Conservation (phyloP, 2,888 invertebrate species). For the Rhabditoides inermis region DNA sequence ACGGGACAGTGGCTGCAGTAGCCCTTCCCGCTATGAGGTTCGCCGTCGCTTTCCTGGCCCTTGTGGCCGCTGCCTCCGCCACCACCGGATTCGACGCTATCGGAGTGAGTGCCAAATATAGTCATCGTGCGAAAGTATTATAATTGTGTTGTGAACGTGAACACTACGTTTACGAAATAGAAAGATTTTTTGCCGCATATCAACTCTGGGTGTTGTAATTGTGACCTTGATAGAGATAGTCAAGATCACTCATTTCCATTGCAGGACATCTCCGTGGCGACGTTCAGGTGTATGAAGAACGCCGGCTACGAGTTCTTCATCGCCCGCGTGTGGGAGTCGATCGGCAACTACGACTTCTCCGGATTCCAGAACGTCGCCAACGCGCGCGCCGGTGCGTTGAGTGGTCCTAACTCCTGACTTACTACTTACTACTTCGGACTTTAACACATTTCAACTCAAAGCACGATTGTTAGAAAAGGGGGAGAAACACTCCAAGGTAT, state of each 20-base stretch:
- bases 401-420: too few relatives aligned
- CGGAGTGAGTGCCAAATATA: slow-evolving; percentile 2
- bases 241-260: slow-evolving; percentile 4
- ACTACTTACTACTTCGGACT: too few relatives aligned
- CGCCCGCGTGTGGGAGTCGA: slow-evolving; percentile 22
- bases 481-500: too few relatives aligned
- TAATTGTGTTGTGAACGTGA: too few relatives aligned
- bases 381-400: slow-evolving; percentile 18
- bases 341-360: slow-evolving; percentile 23
- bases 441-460: not conserved
- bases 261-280: slow-evolving; percentile 16
- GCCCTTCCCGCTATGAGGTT: too few relatives aligned
- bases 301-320: slow-evolving; percentile 25
- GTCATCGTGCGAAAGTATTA: not conserved
- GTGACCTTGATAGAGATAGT: not conserved
- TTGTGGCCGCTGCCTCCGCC: slow-evolving; percentile 2
- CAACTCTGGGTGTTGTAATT: too few relatives aligned
- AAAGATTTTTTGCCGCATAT: too few relatives aligned
- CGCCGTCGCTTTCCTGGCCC: too few relatives aligned
- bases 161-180: too few relatives aligned
- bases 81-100: slow-evolving; percentile 13
- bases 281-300: slow-evolving; percentile 25
- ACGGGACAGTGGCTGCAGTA: too few relatives aligned
- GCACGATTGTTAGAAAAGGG: not conserved
- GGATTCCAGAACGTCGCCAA: slow-evolving; percentile 34